Evolutionary conservation across 23 tunicate species (phyloP).

Genomic region (Clavelina lepadiformis): DNA sequence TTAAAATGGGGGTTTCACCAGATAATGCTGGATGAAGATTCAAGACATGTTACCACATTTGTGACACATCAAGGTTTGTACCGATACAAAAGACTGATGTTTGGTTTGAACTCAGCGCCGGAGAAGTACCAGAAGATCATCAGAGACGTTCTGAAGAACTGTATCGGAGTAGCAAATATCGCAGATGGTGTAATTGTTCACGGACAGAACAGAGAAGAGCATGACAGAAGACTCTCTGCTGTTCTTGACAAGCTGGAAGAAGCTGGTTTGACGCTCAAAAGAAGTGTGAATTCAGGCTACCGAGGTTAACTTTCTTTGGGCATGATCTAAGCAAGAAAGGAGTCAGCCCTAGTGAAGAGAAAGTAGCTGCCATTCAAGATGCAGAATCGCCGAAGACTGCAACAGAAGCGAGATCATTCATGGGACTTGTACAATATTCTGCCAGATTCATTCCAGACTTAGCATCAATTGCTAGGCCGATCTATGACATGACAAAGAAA

Average conservation of each 20-base stretch:
- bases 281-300: slow-evolving; percentile 12
- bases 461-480: slow-evolving; percentile 23
- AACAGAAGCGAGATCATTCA: slow-evolving; percentile 15
- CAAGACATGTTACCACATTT: slow-evolving; percentile 22
- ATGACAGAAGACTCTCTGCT: slow-evolving; percentile 1
- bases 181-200: slow-evolving; percentile 36
- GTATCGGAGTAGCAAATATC: slow-evolving; percentile 33
- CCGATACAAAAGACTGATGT: slow-evolving; percentile 23
- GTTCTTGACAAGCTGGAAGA: slow-evolving; percentile 12
- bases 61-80: slow-evolving; percentile 16
- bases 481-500: slow-evolving; percentile 7
- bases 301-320: slow-evolving; percentile 10
- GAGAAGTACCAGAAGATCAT: slow-evolving; percentile 34
- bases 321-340: slow-evolving; percentile 22
- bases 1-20: slow-evolving; percentile 33
- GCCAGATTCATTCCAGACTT: slow-evolving; percentile 24
- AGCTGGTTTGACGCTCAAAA: slow-evolving; percentile 12
- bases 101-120: slow-evolving; percentile 30
- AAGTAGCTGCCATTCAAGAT: slow-evolving; percentile 10
- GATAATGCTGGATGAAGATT: slow-evolving; percentile 10
- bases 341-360: slow-evolving; percentile 18
- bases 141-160: too few relatives aligned
- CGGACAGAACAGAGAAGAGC: slow-evolving; percentile 11
- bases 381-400: slow-evolving; percentile 21
- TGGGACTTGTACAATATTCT: slow-evolving; percentile 15